Evolutionary conservation across 2,797 vertebrate genomes (phyloP), one percentile per base, ranked within the genome.

Genomic region (Periophthalmus magnuspinnatus): DNA sequence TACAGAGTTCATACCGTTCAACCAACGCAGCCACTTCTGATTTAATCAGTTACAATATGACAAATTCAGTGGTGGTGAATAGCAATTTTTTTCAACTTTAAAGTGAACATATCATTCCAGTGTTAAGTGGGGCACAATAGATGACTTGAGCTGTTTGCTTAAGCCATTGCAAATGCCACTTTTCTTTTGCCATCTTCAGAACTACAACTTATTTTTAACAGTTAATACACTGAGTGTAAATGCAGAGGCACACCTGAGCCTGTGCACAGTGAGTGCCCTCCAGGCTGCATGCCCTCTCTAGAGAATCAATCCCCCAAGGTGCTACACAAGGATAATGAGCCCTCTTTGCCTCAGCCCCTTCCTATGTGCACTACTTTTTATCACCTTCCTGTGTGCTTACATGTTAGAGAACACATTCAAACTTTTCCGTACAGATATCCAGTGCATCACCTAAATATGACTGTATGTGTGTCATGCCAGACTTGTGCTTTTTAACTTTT

Each of bases 271-370:
- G 61, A 41, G 71, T 70, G 75, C 68, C 61, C 71, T 80, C 70
- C 68, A 48, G 77, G 76, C 71, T 72, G 70, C 34, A 56, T 64
- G 68, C 36, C 75, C 55, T 68, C 82, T 85, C 79, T 55, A 50
- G 77, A 80, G 79, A 80, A 79, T 72, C 75, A 77, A 73, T 71
- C 83, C 70, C 72, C 54, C 6, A 71, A 81, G 80, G 61, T 69
- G 77, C 77, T 57, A 63, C 11, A 48, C 0, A 14, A 68, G 50
- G 59, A 76, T 80, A 81, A 83, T 77, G 66, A 72, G 78, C 69
- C 71, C 54, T 68, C 28, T 72, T 73, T 65, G 55, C 62, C 11
- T 11, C n/a, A 47, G 32, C 63, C 28, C 52, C 63, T 41, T 32
- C 5, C 38, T 55, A 55, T 34, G 52, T 81, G 64, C 45, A 6